Percentiles rank a stretch among this genome's conserved stretches.
These are phyloP conservation scores for Rhyacophila evoluta DNA, from an alignment of 2,888 invertebrate genomes.

Conservation along the genomic window DNA sequence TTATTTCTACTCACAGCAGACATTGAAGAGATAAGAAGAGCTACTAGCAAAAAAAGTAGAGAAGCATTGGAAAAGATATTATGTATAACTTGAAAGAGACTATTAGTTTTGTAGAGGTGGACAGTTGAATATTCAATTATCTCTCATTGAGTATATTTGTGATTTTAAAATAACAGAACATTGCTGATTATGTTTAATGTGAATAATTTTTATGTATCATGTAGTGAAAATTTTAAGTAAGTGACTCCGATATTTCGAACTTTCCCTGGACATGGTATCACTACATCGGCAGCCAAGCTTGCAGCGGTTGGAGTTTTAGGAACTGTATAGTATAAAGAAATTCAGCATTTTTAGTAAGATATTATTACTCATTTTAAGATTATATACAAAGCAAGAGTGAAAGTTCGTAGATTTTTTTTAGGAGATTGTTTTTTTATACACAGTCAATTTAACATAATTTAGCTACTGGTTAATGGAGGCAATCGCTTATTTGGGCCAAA, in stretches of 20 bases:
- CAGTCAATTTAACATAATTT: no score
- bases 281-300: constrained; percentile 59
- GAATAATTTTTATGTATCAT: constrained; percentile 39
- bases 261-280: constrained; percentile 66
- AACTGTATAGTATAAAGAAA: constrained; percentile 47
- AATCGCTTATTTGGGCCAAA: no score
- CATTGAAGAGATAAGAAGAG: neutral
- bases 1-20: neutral
- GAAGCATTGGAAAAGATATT: neutral
- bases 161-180: no score
- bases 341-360: no score
- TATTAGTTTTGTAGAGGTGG: neutral
- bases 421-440: no score
- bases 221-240: constrained; percentile 59
- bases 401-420: no score
- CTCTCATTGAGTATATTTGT: neutral
- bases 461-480: no score
- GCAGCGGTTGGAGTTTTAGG: constrained; percentile 58
- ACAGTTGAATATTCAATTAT: neutral
- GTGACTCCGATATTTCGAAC: constrained; percentile 63
- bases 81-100: neutral
- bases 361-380: no score
- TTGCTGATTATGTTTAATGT: no score
- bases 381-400: no score
- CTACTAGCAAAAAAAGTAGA: neutral